Evolutionary conservation across 2,888 invertebrate species (phyloP).

Genomic region (Rambutsinella grinnellia): DNA sequence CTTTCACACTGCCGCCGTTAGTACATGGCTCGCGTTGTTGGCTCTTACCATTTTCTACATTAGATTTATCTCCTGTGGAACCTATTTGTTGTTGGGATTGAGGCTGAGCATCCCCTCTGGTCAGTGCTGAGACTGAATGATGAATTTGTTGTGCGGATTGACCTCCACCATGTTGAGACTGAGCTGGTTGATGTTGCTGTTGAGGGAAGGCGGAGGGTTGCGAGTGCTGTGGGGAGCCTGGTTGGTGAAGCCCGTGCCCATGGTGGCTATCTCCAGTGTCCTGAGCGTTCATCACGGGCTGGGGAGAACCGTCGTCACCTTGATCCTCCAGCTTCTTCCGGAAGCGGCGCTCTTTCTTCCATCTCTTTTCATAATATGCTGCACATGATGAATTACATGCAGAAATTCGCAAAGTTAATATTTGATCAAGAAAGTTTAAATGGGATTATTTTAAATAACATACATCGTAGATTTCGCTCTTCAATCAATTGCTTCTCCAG

Average conservation of each 20-base stretch:
- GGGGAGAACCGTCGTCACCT: conserved; percentile 52
- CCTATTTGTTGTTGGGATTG: conserved; percentile 49
- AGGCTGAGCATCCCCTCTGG: conserved; percentile 47
- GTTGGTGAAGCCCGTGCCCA: conserved; percentile 27
- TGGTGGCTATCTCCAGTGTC: conserved; percentile 57
- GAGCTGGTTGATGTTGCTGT: conserved; percentile 52
- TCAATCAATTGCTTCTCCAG: conserved; percentile 93
- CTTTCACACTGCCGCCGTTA: conserved; percentile 64
- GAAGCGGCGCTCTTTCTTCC: conserved; percentile 88
- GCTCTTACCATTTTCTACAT: conserved; percentile 60
- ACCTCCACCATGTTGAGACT: conserved; percentile 39
- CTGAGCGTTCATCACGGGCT: conserved; percentile 53
- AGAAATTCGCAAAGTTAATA: not conserved
- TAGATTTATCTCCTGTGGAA: conserved; percentile 43
- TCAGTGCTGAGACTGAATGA: conserved; percentile 50
- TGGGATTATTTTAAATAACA: too few species aligned
- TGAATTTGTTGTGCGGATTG: conserved; percentile 42
- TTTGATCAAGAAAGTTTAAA: too few species aligned
- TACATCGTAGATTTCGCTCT: conserved; percentile 95
- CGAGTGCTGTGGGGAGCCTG: conserved; percentile 48
- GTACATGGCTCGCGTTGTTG: conserved; percentile 63
- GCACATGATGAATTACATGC: conserved; percentile 67
- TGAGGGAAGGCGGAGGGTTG: conserved; percentile 49
- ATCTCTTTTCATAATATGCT: conserved; percentile 91
- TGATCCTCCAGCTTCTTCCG: conserved; percentile 83